Percentiles rank a stretch among this genome's conserved stretches.
These are phyloP conservation scores for Tortricodes alternella DNA, from an alignment of 2,888 invertebrate species.

Conservation along the genomic window DNA sequence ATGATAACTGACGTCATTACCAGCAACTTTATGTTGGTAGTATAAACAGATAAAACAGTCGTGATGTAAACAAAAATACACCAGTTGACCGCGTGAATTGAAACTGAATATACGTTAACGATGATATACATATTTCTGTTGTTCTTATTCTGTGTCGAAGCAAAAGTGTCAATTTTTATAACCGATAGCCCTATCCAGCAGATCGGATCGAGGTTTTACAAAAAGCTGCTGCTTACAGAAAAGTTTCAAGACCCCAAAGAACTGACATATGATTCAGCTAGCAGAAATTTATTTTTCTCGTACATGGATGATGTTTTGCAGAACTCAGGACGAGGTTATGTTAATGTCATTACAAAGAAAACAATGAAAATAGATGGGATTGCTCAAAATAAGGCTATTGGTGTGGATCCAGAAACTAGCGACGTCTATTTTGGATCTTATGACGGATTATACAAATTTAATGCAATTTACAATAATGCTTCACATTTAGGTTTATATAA, in stretches of 20 bases:
- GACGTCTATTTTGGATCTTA: slow-evolving; percentile 73
- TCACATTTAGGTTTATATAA: slow-evolving; percentile 65
- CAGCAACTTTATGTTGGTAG: slow-evolving; percentile 8
- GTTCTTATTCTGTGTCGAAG: slow-evolving; percentile 47
- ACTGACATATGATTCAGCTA: slow-evolving; percentile 66
- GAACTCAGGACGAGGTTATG: slow-evolving; percentile 65
- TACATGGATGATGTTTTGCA: slow-evolving; percentile 69
- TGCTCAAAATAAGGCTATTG: slow-evolving; percentile 65
- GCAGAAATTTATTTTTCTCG: slow-evolving; percentile 69
- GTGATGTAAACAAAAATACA: slow-evolving; percentile 16
- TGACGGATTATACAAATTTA: slow-evolving; percentile 68
- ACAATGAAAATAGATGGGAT: slow-evolving; percentile 61
- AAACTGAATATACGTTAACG: slow-evolving; percentile 5
- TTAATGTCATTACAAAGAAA: slow-evolving; percentile 65
- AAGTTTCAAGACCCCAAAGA: slow-evolving; percentile 60
- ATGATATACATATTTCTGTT: slow-evolving; percentile 20
- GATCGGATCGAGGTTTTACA: slow-evolving; percentile 64
- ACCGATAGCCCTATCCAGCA: slow-evolving; percentile 60
- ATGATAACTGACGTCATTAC: not conserved
- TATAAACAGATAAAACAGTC: slow-evolving; percentile 13
- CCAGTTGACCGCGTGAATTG: slow-evolving; percentile 13
- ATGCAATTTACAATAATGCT: slow-evolving; percentile 56
- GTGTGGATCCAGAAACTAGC: slow-evolving; percentile 61
- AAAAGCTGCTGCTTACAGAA: slow-evolving; percentile 61
- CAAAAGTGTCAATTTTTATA: slow-evolving; percentile 52